A percentile compares a stretch with the other conserved stretches of the same genome.
Conservation (phyloP, 2,888 invertebrate genomes). For the Subacronicta megacephala region DNA sequence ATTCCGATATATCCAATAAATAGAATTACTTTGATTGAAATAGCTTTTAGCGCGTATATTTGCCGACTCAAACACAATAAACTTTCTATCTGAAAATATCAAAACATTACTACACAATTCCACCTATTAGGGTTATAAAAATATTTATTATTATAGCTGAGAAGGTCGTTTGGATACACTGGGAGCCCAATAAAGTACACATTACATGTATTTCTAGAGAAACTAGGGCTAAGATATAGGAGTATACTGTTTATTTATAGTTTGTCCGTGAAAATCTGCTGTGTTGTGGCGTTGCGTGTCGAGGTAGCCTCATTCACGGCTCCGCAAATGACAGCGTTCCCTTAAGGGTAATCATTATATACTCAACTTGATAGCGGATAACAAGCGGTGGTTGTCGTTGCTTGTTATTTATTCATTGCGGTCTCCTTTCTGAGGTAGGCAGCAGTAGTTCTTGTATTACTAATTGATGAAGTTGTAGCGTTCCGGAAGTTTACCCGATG, state of each 20-base stretch:
- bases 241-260: constrained; percentile 23
- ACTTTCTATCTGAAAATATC: constrained; percentile 17
- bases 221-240: constrained; percentile 5
- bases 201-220: constrained; percentile 6
- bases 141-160: constrained; percentile 14
- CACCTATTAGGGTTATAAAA: constrained; percentile 15
- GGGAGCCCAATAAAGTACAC: constrained; percentile 8
- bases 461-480: no score
- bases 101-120: constrained; percentile 7
- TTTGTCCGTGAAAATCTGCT: constrained; percentile 20
- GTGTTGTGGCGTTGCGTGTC: constrained; percentile 44
- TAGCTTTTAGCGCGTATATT: constrained; percentile 10
- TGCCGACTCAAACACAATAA: constrained; percentile 8
- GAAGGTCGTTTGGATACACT: constrained; percentile 12
- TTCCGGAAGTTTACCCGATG: not conserved
- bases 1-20: constrained; percentile 14
- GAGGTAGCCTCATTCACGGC: constrained; percentile 37
- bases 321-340: constrained; percentile 45
- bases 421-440: not conserved
- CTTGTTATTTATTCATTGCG: constrained; percentile 17
- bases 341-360: constrained; percentile 48
- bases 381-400: constrained; percentile 28
- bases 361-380: constrained; percentile 45
- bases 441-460: no score
- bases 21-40: constrained; percentile 16